phyloP scores from a whole-genome alignment of 2,797 vertebrate genomes.

The Eurystomus glaucurus region DNA sequence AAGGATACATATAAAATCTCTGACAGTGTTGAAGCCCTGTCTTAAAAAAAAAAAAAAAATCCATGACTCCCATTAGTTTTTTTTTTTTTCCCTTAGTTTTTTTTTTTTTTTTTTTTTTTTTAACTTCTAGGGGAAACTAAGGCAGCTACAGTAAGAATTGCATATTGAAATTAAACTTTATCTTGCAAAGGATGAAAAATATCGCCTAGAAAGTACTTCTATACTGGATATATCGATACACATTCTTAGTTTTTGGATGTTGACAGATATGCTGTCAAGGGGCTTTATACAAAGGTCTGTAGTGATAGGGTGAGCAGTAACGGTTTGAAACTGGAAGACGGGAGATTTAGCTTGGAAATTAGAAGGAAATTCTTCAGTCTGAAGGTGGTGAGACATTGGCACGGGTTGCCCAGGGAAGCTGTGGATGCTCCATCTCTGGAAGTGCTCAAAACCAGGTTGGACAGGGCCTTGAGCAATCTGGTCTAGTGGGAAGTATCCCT shows the following conservation, averaged over 20 bases:
- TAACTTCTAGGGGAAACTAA: neutral
- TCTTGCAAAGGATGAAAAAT: neutral
- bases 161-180: neutral
- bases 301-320: too few species aligned
- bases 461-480: too few species aligned
- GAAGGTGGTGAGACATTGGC: too few species aligned
- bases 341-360: too few species aligned
- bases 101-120: neutral
- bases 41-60: neutral
- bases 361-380: too few species aligned
- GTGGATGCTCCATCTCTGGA: too few species aligned
- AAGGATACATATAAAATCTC: neutral
- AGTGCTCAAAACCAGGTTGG: too few species aligned
- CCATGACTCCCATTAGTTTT: accelerated
- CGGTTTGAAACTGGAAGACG: too few species aligned
- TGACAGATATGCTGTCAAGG: neutral
- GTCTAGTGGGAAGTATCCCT: too few species aligned
- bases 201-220: neutral
- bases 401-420: too few species aligned
- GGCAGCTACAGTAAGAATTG: neutral
- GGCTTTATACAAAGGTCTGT: neutral
- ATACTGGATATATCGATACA: neutral
- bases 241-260: neutral
- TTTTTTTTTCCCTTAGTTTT: too few species aligned
- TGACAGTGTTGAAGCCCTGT: neutral